Evolutionary conservation across 2,113 vertebrate genomes (phyloP), one percentile per base, ranked within the genome.

Genomic region (Lates calcarifer): DNA sequence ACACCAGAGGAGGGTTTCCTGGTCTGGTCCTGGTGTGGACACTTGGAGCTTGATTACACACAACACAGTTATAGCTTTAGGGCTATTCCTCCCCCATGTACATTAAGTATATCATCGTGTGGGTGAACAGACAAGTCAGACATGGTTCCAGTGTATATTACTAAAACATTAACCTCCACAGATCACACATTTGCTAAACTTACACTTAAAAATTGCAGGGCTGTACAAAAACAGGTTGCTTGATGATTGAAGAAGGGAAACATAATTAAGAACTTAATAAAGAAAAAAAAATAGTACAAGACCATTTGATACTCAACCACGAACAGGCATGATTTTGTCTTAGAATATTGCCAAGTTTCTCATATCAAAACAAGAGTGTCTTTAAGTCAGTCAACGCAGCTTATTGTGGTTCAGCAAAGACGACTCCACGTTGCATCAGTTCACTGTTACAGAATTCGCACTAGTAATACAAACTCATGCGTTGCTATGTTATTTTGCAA

Each of bases 101-200:
- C 82, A 85, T 57, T 24, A 68, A 75, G 77, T 85, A 83, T 74
- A 89, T 89, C 75, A 87, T 70, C 1, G 74, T 79, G 77, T 91
- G 86, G 86, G 84, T 83, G 80, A 84, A 87, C 61, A 85, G 87
- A 93, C 88, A 79, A 88, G 88, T 92, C 89, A 91, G 87, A 94
- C 92, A 88, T 85, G 81, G 77, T 91, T 96, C 95, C 95, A 96
- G 95, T 96, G 95, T 95, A 95, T 94, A 91, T 90, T 93, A 94
- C 94, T 95, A 94, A 95, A 91, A 93, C 89, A 92, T 77, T 92
- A 93, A 95, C 85, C 84, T 93, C 93, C 92, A 95, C 92, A 92
- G 87, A 86, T 91, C 88, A 93, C 91, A 94, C 84, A 84, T 91
- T 92, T 89, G 91, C 89, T 93, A 90, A 91, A 92, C 95, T 94